A percentile compares a stretch with the other conserved stretches of the same genome.
These are phyloP conservation scores for Cyclopterus lumpus DNA, from an alignment of 2,797 vertebrate genomes.

Conservation along the genomic window DNA sequence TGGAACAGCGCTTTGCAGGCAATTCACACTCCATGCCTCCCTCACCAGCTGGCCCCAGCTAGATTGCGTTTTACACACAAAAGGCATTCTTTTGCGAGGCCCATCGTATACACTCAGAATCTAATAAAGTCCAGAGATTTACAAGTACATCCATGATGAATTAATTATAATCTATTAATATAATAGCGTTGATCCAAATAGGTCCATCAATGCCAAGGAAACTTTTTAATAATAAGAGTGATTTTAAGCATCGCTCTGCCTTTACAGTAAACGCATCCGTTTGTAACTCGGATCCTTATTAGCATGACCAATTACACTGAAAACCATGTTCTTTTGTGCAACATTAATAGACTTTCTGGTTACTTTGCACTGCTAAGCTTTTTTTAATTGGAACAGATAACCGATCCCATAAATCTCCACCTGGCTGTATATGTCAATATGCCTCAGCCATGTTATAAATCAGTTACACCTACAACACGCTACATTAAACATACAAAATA, in stretches of 20 bases:
- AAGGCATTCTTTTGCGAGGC: conserved; percentile 58
- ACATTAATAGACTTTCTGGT: conserved; percentile 18
- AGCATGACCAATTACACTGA: conserved; percentile 22
- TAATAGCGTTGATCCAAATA: conserved; percentile 34
- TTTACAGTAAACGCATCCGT: conserved; percentile 16
- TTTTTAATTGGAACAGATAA: conserved; percentile 24
- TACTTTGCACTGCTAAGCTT: conserved; percentile 18
- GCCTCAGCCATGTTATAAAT: conserved; percentile 37
- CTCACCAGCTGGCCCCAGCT: conserved; percentile 60
- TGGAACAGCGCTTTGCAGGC: conserved; percentile 76
- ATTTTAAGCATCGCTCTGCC: background rate
- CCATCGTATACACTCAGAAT: conserved; percentile 64
- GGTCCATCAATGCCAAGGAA: background rate
- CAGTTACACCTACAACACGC: conserved; percentile 20
- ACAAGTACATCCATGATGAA: conserved; percentile 55
- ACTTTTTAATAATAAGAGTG: conserved; percentile 17
- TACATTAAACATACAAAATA: conserved; percentile 62
- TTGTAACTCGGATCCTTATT: conserved; percentile 5
- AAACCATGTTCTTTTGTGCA: background rate
- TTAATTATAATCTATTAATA: background rate
- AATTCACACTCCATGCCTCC: conserved; percentile 77
- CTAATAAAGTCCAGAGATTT: conserved; percentile 64
- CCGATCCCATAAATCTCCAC: conserved; percentile 27
- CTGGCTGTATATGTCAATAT: conserved; percentile 26
- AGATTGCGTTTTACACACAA: conserved; percentile 82